Conservation (phyloP, 2,113 vertebrate genomes). For the Myrmecobius fasciatus region DNA sequence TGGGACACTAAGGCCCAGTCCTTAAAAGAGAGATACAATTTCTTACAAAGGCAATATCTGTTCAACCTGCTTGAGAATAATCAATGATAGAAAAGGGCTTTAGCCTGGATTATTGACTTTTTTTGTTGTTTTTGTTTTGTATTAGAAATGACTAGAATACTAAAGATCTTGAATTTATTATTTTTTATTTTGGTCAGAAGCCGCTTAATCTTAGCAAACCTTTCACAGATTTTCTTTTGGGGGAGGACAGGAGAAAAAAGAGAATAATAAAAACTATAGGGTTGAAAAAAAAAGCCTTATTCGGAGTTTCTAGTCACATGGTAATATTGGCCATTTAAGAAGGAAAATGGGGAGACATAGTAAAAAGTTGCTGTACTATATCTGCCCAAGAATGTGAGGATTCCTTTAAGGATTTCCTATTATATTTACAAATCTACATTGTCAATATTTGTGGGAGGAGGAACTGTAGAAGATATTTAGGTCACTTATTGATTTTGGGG, state of each 20-base stretch:
- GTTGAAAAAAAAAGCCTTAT: constrained; percentile 9
- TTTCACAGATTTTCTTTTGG: neutral
- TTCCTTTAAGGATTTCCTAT: neutral
- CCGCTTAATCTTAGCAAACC: neutral
- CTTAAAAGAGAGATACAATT: neutral
- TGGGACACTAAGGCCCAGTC: constrained; percentile 27
- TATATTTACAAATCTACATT: neutral
- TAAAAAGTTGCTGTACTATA: neutral
- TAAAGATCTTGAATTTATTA: constrained; percentile 10
- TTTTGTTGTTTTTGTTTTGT: neutral
- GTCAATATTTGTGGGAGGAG: neutral
- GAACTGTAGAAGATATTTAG: neutral
- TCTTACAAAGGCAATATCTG: constrained; percentile 26
- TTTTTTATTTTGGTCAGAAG: constrained; percentile 6
- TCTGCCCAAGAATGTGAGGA: neutral
- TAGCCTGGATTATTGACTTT: neutral
- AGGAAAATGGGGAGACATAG: neutral
- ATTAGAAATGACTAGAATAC: neutral
- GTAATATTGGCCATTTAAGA: neutral
- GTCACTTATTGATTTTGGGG: neutral
- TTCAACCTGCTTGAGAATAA: constrained; percentile 21
- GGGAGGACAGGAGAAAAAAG: neutral
- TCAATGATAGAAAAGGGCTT: neutral
- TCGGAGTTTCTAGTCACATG: constrained; percentile 1
- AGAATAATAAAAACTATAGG: neutral